Base-by-base conservation (phyloP, 37 sponge, comb jelly and placozoan species). In the Agelas oroides region DNA sequence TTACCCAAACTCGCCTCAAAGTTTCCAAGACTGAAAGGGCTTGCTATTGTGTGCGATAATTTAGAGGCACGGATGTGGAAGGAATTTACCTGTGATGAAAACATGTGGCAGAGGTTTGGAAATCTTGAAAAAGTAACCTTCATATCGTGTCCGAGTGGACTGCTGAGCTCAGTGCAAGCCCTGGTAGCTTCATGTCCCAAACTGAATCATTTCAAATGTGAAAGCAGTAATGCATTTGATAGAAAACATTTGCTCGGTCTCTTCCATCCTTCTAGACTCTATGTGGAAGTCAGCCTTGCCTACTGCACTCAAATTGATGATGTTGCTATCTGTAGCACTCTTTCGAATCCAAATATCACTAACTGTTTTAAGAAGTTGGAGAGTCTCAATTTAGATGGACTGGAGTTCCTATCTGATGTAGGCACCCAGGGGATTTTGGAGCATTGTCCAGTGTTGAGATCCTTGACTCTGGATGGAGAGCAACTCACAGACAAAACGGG, bases 301-400 rank as follows among this genome's bases (percentile, higher is more conserved):
- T 56, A 80, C 80, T 80, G 69, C 55, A 14, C 64, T 1, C 13
- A 31, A 1, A 66, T 67, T 31, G 80, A 68, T 31, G 69, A 80
- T 40, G 25, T 56, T 25, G 30, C 69, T 17, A 24, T 80, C 57
- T 80, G 16, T 53, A 0, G 28, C 1, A 54, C 69, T 11, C 30
- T 53, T 33, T 32, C 5, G 23, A 65, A 30, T 56, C 16, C 52
- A 30, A 40, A 66, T 28, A 32, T 79, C 17, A 21, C 37, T 1
- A 39, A 0, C 19, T 65, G 80, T 56, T 25, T 80, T 1, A 40
- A 34, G 12, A 16, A 0, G 2, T 69, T 80, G 25, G 33, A 57
- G 32, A 58, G 38, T 25, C 69, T 80, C 28, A 80, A 80, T 56
- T 31, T 80, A 53, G 80, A 80, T 68, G 80, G 80, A 13, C 8